Base-by-base conservation (phyloP, 2,113 vertebrate genomes). In the Mystacornis crossleyi region DNA sequence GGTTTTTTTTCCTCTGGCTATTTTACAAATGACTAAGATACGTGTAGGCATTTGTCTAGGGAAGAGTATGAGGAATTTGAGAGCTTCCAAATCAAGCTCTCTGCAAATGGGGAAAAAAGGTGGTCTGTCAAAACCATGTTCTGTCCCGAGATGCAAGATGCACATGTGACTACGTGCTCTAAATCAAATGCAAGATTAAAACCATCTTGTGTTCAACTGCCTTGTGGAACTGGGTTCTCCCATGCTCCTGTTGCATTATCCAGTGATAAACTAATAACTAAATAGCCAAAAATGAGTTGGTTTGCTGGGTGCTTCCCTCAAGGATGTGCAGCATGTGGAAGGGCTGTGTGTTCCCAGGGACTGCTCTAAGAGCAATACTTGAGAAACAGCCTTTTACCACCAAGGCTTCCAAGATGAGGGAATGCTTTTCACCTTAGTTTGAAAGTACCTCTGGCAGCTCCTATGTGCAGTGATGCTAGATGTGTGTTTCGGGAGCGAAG, bases 131-230 rank as follows among this genome's bases (percentile, higher is more conserved):
- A 31, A 53, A 31, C 23, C 0, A 2, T 4, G 5, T 70, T 74
- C 38, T 81, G 3, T 87, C 28, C 14, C 1, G 0, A 24, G 10
- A 26, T 66, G 18, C 2, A 2, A 4, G 13, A 18, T 4, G 10
- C 3, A 14, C 3, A 0, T 26, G 36, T 72, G 85, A 28, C 17
- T 71, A 4, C 0, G 0, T 79, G 50, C 36, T 18, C 14, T 75
- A 86, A 87, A 60, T 80, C 45, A 92, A 51, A 45, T 70, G 43
- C 2, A 65, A 72, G 48, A 36, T 58, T 45, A n/a, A 91, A 86
- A 54, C 8, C 19, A 18, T 62, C 34, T 48, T 81, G 34, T 64
- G 21, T 81, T 47, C 45, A 81, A 26, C 55, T 72, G 40, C 40
- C 14, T 31, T 38, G 13, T 18, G 83, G 75, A 95, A 64, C 48